Evolutionary conservation across 2,797 vertebrate species (phyloP), one percentile per base, ranked within the genome.

Genomic region (Ceryle rudis): DNA sequence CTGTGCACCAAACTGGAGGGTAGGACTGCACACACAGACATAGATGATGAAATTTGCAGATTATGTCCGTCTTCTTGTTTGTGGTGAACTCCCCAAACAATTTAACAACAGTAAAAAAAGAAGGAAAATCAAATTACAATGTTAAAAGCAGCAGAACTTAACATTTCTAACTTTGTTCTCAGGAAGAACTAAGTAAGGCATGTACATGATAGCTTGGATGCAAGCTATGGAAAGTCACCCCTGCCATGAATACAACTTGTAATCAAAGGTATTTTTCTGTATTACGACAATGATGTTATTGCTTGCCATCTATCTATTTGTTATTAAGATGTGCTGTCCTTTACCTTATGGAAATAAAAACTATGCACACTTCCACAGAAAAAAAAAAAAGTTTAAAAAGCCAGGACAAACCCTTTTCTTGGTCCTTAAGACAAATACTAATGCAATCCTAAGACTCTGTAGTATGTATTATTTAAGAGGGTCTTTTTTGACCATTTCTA

Each of bases 151-250:
- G 21, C 46, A 90, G 65, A 80, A 46, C 35, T 78, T 58, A 69
- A 44, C 7, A 41, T 51, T 86, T 81, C 25, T 29, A 8, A 62
- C 10, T 44, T 57, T 82, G 39, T 60, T 49, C 14, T 57, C 33
- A 21, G 14, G 51, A 81, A 89, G 54, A 84, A 54, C 3, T 18
- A 92, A 64, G 31, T 18, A 41, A 86, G 51, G 11, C 41, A 74
- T 10, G 13, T 18, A 64, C n/a, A 7, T 0, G 0, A 46, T 26
- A 64, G 23, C 8, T 61, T 54, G 58, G 83, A 64, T n/a, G 12
- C 21, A 80, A 52, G 15, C 31, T 31, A 65, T 21, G 26, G n/a
- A 81, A 66, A 69, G n/a, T n/a, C 2, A 5, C 15, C 35, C 19
- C 86, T 81, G 29, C 6, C 31, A 75, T 0, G 0, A 84, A 70